phyloP scores from a whole-genome alignment of 2,888 invertebrate genomes.

The Polylopha cassiicola region DNA sequence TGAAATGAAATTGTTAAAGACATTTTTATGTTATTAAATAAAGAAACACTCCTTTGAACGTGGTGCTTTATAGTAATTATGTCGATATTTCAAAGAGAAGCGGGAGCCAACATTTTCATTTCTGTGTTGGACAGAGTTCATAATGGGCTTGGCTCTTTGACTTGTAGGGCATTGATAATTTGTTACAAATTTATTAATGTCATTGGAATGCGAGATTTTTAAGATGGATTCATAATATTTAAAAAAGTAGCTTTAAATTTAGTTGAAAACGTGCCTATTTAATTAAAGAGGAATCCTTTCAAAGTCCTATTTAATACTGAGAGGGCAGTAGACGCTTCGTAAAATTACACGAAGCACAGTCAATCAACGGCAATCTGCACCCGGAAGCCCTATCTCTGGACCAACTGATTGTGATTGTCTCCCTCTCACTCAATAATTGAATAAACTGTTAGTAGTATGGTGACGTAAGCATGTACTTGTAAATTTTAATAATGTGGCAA shows the following conservation, averaged over 20 bases:
- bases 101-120: constrained; percentile 4
- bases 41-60: constrained; percentile 32
- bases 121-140: constrained; percentile 1
- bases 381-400: constrained; percentile 64
- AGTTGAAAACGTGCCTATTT: too few species aligned
- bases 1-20: constrained; percentile 65
- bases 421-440: too few species aligned
- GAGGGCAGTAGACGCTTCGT: constrained; percentile 31
- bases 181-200: not conserved
- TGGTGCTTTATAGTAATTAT: constrained; percentile 3
- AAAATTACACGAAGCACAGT: constrained; percentile 55
- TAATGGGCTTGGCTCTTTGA: not conserved
- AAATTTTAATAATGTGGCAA: too few species aligned
- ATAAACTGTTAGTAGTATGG: too few species aligned
- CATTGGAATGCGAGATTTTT: not conserved
- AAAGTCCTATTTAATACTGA: constrained; percentile 30
- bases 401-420: constrained; percentile 48
- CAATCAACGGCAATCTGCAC: constrained; percentile 66
- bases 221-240: too few species aligned
- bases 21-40: constrained; percentile 57
- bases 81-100: constrained; percentile 8
- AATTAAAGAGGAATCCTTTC: constrained; percentile 7
- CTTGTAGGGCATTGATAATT: not conserved
- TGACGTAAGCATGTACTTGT: too few species aligned
- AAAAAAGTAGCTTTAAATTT: not conserved